Conservation (phyloP, 2,113 vertebrate genomes). For the Atractosteus spatula region DNA sequence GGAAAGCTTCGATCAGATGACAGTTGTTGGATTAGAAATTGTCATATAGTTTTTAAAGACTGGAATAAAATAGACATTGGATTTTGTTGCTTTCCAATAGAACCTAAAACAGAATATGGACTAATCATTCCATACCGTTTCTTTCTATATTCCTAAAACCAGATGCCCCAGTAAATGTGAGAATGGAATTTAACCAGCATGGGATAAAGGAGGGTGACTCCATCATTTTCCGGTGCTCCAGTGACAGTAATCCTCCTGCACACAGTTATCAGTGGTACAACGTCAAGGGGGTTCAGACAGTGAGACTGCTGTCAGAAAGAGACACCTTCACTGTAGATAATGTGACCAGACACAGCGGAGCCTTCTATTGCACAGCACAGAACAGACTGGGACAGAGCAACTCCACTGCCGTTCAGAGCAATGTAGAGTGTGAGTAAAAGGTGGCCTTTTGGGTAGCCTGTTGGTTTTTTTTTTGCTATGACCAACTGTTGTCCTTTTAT, state of each 20-base stretch:
- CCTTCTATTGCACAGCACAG: conserved; percentile 47
- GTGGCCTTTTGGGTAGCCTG: no score
- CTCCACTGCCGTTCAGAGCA: conserved; percentile 35
- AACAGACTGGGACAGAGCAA: conserved; percentile 39
- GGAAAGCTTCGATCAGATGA: no score
- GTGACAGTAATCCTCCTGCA: conserved; percentile 47
- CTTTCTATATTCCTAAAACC: not conserved
- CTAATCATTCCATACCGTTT: no score
- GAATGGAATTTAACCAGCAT: conserved; percentile 15
- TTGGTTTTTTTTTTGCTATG: no score
- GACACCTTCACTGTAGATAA: conserved; percentile 25
- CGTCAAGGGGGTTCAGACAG: conserved; percentile 2
- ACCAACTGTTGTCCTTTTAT: no score
- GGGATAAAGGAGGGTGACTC: conserved; percentile 43
- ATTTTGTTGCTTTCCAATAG: no score
- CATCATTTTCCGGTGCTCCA: conserved; percentile 42
- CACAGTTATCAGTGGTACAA: conserved; percentile 43
- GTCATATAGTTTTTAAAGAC: no score
- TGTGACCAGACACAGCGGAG: conserved; percentile 38
- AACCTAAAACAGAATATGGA: no score
- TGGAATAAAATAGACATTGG: no score
- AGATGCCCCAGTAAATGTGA: conserved; percentile 52
- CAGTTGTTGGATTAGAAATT: no score
- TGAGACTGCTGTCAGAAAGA: conserved; percentile 18
- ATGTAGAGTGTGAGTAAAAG: conserved; percentile 48